Evolutionary conservation across 2,113 vertebrate genomes (phyloP), one percentile per base, ranked within the genome.

Genomic region (Garra rufa): DNA sequence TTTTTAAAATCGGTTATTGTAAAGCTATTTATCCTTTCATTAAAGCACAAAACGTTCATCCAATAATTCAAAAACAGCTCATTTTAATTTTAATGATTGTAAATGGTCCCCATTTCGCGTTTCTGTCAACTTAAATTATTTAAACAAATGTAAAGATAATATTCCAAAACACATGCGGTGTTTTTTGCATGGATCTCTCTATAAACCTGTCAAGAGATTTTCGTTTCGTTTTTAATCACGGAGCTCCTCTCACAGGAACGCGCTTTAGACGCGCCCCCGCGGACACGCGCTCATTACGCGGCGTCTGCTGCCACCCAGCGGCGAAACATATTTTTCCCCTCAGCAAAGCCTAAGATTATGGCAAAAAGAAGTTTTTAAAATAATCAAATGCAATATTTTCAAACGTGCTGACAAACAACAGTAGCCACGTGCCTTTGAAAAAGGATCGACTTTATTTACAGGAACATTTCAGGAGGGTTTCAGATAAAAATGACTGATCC

Each of bases 391-490:
- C 67, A 61, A 21, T 19, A 24, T 21, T 82, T 43, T 43, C 2
- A 50, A n/a, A n/a, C 1, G 9, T 19, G 9, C 34, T 21, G 19
- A 87, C 19, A 63, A 19, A 77, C 43, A 77, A 71, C 11, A 67
- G 28, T 6, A 75, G 65, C 86, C 85, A 89, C 91, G 87, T 96
- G 95, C 95, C 95, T 94, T 95, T 94, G 93, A 95, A 96, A 97
- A 97, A 94, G 93, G 91, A 90, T 91, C 86, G 78, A 87, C 93
- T 98, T 97, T 98, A 98, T 97, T 98, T 98, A 98, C 97, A 98
- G 91, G 87, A 90, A 55, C 92, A 89, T 92, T 91, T 48, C 43
- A 94, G 94, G 93, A 94, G 76, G 43, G 74, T 28, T 38, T 92
- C 95, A 93, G 95, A 95, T 92, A 96, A 94, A 96, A 97, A 95